Base-by-base conservation (phyloP, 2,113 vertebrate genomes). In the Ailuropoda melanoleuca region DNA sequence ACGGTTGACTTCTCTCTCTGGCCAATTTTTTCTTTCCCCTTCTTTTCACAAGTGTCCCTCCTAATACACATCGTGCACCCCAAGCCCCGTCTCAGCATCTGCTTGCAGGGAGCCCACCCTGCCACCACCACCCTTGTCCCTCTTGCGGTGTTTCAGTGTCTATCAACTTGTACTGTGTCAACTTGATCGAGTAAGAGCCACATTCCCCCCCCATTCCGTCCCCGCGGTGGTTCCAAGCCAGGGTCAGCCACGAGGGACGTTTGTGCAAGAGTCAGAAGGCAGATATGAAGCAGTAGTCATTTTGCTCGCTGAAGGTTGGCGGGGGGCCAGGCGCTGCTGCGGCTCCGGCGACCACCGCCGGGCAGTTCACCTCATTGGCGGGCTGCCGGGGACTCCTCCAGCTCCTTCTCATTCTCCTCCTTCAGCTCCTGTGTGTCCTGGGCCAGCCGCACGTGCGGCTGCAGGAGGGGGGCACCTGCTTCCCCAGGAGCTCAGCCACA, bases 301-400 rank as follows among this genome's bases (percentile, higher is more conserved):
- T 77, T 58, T 31, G 29, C 34, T 13, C 34, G 66, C 43, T 70
- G 31, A 12, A 72, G 62, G n/a, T 26, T 53, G 24, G 55, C 0
- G 0, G 8, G 1, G 46, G 46, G 68, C 68, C 39, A 3, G 70
- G 56, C 0, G 3, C 39, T 53, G 26, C 10, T 46, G 48, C 4
- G 9, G 56, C 56, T 66, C 19, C 2, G 34, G 55, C 8, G 2
- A 12, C 50, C 72, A 0, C 62, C 19, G 18, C 62, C 26, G 11
- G 0, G 1, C 0, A 18, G 34, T 50, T 75, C 31, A 19, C 64
- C 66, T 70, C 1, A 12, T 17, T 23, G 74, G 24, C 3, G 0
- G 8, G 64, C 29, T 21, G 43, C 37, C 83, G 1, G 0, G 2
- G 31, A 37, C 12, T 93, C 15, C 46, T 84, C 39, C 13, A 50